phyloP scores from a whole-genome alignment of 2,888 invertebrate genomes.

The Linnaemya vulpina region DNA sequence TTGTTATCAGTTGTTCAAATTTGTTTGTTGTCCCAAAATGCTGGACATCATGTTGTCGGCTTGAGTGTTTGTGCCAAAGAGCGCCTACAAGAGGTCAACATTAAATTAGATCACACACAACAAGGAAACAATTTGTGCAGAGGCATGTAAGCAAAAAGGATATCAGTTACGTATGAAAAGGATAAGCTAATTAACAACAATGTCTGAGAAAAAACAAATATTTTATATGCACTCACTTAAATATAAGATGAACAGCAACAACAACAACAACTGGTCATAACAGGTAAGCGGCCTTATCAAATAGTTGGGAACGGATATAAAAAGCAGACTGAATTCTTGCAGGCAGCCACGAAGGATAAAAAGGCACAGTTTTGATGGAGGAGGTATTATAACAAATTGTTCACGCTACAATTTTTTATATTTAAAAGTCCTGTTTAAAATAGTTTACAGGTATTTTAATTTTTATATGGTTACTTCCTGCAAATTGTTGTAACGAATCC shows the following conservation, averaged over 20 bases:
- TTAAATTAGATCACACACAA: slow-evolving; percentile 27
- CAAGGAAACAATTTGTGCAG: background rate
- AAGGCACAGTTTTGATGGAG: background rate
- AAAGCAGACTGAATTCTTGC: background rate
- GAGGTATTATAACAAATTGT: background rate
- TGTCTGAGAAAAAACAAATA: background rate
- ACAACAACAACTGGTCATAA: background rate
- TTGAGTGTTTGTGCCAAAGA: slow-evolving; percentile 9
- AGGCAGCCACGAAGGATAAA: background rate
- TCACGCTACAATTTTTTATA: background rate
- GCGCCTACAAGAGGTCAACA: slow-evolving; percentile 30
- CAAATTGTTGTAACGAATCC: too few relatives aligned
- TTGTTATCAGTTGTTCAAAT: slow-evolving; percentile 13
- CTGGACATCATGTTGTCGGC: background rate
- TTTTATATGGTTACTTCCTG: too few relatives aligned
- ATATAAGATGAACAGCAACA: background rate
- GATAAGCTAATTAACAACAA: slow-evolving; percentile 60
- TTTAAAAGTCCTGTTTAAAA: background rate
- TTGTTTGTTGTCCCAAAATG: slow-evolving; percentile 29
- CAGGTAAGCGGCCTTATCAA: slow-evolving; percentile 31
- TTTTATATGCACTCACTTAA: background rate
- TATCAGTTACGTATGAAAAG: slow-evolving; percentile 45
- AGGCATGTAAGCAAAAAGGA: slow-evolving; percentile 59
- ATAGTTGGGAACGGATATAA: background rate
- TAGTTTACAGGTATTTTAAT: background rate